phyloP scores from a whole-genome alignment of 2,113 vertebrate species.

The Ranitomeya imitator region DNA sequence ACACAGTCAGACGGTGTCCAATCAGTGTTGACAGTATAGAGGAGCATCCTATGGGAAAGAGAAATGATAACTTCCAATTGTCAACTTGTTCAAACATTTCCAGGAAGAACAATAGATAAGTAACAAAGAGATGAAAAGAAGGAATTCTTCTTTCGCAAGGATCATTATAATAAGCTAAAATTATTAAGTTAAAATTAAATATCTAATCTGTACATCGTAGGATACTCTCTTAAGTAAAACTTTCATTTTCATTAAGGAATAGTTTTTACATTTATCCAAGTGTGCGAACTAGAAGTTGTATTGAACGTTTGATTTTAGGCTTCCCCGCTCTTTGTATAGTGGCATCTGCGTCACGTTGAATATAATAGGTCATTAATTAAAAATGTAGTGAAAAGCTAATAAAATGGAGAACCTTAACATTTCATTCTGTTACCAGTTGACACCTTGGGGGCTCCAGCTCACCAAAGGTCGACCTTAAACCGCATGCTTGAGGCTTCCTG shows the following conservation, averaged over 20 bases:
- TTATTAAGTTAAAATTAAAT: background rate
- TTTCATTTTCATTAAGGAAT: background rate
- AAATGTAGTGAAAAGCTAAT: slow-evolving; percentile 17
- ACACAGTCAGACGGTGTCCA: no score
- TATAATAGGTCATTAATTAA: slow-evolving; percentile 43
- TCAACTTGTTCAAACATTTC: no score
- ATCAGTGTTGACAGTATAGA: no score
- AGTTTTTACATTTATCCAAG: background rate
- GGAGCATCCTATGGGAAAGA: no score
- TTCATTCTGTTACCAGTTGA: slow-evolving; percentile 43
- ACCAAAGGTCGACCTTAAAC: slow-evolving; percentile 31
- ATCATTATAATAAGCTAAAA: background rate
- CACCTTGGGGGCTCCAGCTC: slow-evolving; percentile 23
- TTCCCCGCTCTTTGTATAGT: background rate
- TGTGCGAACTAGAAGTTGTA: background rate
- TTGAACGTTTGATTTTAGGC: background rate
- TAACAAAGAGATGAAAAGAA: no score
- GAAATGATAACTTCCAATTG: no score
- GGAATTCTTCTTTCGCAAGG: background rate
- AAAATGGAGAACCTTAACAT: slow-evolving; percentile 29
- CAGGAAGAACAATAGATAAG: no score
- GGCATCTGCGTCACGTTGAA: background rate
- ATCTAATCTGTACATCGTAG: background rate
- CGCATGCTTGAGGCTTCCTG: slow-evolving; percentile 41
- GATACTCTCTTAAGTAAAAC: background rate